phyloP scores from a whole-genome alignment of 2,888 invertebrate species.

The Oxycera nigricornis region DNA sequence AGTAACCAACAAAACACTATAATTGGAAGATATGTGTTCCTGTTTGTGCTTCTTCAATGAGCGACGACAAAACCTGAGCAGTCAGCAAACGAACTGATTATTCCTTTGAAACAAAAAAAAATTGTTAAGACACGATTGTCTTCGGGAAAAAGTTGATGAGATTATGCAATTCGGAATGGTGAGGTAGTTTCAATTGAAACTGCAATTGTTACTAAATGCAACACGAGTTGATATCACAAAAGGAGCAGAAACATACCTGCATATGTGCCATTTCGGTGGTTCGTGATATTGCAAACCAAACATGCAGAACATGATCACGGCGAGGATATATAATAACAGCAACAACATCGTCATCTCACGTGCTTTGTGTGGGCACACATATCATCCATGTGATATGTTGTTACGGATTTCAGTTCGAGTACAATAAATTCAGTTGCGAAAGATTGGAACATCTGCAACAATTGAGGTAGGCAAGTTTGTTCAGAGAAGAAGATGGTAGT shows the following conservation, averaged over 20 bases:
- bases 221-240: background rate
- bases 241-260: background rate
- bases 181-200: background rate
- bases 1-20: background rate
- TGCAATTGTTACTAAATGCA: no score
- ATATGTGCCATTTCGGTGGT: conserved; percentile 21
- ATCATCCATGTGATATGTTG: background rate
- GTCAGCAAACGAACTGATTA: background rate
- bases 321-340: no score
- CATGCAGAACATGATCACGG: conserved; percentile 40
- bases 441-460: conserved; percentile 5
- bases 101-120: conserved; percentile 9
- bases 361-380: conserved; percentile 33
- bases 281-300: conserved; percentile 37
- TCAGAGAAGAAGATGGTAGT: no score
- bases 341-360: no score
- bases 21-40: background rate
- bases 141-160: background rate
- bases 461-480: no score
- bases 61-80: background rate
- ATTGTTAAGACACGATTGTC: conserved; percentile 11
- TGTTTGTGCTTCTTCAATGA: background rate
- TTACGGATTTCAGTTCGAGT: background rate
- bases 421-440: conserved; percentile 2
- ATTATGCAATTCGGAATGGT: background rate